Evolutionary conservation across 2,113 vertebrate species (phyloP), one percentile per base, ranked within the genome.

Genomic region (Ia io): DNA sequence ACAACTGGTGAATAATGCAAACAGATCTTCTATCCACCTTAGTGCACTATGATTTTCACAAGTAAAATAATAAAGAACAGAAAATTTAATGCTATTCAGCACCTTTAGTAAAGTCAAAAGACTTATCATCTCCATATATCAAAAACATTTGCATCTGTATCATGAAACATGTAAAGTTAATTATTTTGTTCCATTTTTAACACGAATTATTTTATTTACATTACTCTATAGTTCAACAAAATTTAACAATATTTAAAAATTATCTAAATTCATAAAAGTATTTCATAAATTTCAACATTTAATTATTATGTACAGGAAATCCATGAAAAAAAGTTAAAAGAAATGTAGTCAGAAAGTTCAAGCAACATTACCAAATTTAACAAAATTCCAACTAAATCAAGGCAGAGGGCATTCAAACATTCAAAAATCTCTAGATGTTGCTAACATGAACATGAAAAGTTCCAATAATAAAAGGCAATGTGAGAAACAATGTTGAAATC

Each of bases 391-490:
- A 96, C 96, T 89, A 96, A 97, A 96, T 97, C 98, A 98, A 98
- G 96, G 98, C 97, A 98, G 98, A 97, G 97, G 97, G 96, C 96
- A 98, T 37, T 96, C 96, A 98, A 98, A 98, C 98, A 98, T 98
- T 98, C 98, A 98, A 97, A 98, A 98, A 95, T 95, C 95, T 97
- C 96, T 96, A 98, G 97, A 97, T 97, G 97, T 94, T 97, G 86
- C 97, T 97, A 97, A 96, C 78, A 97, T 98, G 98, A 98, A 97
- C 97, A 98, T 97, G 96, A 90, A 97, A 98, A 98, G 97, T 98
- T 98, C 98, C 98, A 98, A 98, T 98, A 98, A 98, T 98, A 98
- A 99, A 99, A 98, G 97, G 94, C 98, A 98, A 97, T 97, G 97
- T 98, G 98, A 98, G 99, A 99, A 98, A 98, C 79, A 97, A 95